A percentile compares a stretch with the other conserved stretches of the same genome.
Evolutionary conservation across 2,797 vertebrate genomes (phyloP).

Genomic region (Alosa sapidissima): DNA sequence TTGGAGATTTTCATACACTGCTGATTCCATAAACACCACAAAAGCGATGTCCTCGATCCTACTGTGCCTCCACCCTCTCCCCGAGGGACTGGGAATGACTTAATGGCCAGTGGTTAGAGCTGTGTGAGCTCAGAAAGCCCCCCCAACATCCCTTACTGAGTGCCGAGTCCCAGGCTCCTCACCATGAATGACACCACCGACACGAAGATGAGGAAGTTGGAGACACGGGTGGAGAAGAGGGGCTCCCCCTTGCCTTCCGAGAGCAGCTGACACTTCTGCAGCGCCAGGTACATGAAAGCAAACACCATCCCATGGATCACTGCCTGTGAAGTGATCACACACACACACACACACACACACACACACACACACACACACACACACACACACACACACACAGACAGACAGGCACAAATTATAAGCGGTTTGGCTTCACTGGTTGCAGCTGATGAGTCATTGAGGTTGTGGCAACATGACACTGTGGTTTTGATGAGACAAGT

Average conservation of each 20-base stretch:
- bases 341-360: not conserved
- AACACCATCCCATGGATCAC: conserved; percentile 96
- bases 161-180: conserved; percentile 55
- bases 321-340: conserved; percentile 71
- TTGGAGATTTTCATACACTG: not conserved
- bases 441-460: not conserved
- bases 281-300: conserved; percentile 90
- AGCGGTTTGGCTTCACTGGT: not conserved
- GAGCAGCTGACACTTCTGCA: conserved; percentile 89
- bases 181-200: conserved; percentile 91
- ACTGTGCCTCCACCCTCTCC: not conserved
- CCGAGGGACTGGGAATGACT: not conserved
- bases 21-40: not conserved
- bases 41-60: not conserved
- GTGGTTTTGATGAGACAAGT: not conserved
- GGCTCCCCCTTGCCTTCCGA: conserved; percentile 91
- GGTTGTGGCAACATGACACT: not conserved
- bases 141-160: not conserved
- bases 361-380: not conserved
- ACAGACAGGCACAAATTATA: not conserved
- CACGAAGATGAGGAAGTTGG: conserved; percentile 88
- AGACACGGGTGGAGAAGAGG: conserved; percentile 87
- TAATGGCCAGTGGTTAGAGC: not conserved
- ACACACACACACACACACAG: not conserved
- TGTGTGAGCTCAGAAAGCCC: not conserved